Percentiles rank a stretch among this genome's conserved stretches.
phyloP scores from a whole-genome alignment of 2,888 invertebrate species.

The Aphidoletes aphidimyza region DNA sequence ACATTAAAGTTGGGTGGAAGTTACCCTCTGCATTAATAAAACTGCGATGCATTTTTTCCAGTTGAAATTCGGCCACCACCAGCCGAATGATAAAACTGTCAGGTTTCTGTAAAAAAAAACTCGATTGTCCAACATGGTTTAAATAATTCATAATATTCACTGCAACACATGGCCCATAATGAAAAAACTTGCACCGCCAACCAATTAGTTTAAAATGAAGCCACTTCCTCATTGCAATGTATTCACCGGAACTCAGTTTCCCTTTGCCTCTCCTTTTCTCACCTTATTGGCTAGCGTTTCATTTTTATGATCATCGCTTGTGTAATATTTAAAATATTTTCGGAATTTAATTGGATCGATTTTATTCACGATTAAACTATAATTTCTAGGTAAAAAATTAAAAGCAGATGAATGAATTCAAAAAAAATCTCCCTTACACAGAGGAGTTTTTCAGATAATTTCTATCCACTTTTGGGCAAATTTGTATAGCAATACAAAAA shows the following conservation, averaged over 20 bases:
- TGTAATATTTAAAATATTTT: no score
- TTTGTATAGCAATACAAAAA: no score
- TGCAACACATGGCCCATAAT: background rate
- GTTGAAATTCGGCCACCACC: no score
- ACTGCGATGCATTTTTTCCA: no score
- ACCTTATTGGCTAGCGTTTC: background rate
- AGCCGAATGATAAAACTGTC: no score
- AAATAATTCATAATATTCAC: background rate
- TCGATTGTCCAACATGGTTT: background rate
- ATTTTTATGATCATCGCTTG: no score
- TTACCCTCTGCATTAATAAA: no score
- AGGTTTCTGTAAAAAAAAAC: no score
- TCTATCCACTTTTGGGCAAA: no score
- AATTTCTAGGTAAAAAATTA: background rate
- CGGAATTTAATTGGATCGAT: conserved; percentile 45
- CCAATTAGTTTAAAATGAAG: conserved; percentile 10
- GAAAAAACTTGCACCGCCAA: background rate
- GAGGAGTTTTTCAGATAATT: no score
- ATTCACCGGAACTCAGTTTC: background rate
- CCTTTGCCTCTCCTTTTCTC: background rate
- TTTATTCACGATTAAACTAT: conserved; percentile 48
- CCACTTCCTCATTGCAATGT: background rate
- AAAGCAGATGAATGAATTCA: background rate
- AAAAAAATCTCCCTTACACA: no score
- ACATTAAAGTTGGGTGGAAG: no score